Conservation (phyloP, 2,888 invertebrate genomes). For the Caenorhabditis parvicauda region DNA sequence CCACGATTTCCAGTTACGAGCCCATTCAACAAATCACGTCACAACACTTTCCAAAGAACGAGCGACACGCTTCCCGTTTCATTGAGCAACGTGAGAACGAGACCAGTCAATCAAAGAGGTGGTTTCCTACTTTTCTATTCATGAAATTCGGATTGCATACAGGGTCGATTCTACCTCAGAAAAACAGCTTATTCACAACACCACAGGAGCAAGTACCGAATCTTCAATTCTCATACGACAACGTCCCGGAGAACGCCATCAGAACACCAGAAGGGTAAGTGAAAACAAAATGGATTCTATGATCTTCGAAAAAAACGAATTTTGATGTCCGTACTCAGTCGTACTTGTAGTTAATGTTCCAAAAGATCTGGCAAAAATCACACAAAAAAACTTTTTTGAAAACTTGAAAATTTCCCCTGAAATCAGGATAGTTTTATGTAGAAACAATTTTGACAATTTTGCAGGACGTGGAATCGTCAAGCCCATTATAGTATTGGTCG, state of each 20-base stretch:
- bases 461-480: too few species aligned
- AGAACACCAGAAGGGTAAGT: too few species aligned
- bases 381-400: too few species aligned
- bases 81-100: constrained; percentile 18
- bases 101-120: constrained; percentile 21
- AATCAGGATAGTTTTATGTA: too few species aligned
- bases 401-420: too few species aligned
- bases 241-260: constrained; percentile 26
- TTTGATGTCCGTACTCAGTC: too few species aligned
- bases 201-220: constrained; percentile 6
- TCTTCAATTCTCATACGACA: constrained; percentile 38
- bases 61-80: constrained; percentile 31
- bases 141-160: constrained; percentile 2
- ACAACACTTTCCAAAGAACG: constrained; percentile 25
- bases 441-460: too few species aligned
- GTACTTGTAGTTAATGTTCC: too few species aligned
- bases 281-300: too few species aligned
- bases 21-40: constrained; percentile 35
- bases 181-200: constrained; percentile 15
- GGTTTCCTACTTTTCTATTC: background rate
- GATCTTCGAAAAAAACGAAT: too few species aligned
- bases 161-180: constrained; percentile 26
- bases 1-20: constrained; percentile 46
- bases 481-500: too few species aligned
- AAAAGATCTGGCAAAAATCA: too few species aligned